These are phyloP conservation scores for Agrochola lychnidis DNA, from an alignment of 2,888 invertebrate genomes.

Conservation along the genomic window DNA sequence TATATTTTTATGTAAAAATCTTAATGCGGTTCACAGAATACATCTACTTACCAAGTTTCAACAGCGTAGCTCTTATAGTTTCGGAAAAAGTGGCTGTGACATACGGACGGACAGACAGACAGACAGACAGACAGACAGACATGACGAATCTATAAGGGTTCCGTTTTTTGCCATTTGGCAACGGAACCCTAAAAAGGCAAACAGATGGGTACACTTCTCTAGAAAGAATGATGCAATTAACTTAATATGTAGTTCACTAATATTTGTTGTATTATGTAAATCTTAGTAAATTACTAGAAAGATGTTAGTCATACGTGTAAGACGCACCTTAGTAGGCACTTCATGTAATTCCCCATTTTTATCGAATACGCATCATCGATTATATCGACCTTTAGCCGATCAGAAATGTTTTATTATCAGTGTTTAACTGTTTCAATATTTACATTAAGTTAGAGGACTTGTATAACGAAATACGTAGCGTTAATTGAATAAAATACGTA, in stretches of 20 bases:
- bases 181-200: no score
- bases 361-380: slow-evolving; percentile 29
- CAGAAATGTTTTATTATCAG: slow-evolving; percentile 35
- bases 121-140: no score
- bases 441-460: not conserved
- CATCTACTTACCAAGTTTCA: no score
- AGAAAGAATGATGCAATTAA: not conserved
- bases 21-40: no score
- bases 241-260: not conserved
- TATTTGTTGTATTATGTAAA: slow-evolving; percentile 22
- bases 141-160: no score
- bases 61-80: no score
- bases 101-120: no score
- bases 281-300: slow-evolving; percentile 16
- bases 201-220: no score
- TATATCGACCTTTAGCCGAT: slow-evolving; percentile 24
- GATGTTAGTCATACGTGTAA: slow-evolving; percentile 2
- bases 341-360: slow-evolving; percentile 44
- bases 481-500: not conserved
- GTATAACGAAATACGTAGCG: not conserved
- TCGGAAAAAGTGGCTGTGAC: no score
- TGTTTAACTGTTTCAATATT: slow-evolving; percentile 1
- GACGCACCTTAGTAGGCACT: slow-evolving; percentile 1
- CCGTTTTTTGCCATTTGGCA: no score
- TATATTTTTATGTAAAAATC: no score